These are phyloP conservation scores for Hemichromis elongatus DNA, from an alignment of 2,113 vertebrate genomes.

Conservation along the genomic window DNA sequence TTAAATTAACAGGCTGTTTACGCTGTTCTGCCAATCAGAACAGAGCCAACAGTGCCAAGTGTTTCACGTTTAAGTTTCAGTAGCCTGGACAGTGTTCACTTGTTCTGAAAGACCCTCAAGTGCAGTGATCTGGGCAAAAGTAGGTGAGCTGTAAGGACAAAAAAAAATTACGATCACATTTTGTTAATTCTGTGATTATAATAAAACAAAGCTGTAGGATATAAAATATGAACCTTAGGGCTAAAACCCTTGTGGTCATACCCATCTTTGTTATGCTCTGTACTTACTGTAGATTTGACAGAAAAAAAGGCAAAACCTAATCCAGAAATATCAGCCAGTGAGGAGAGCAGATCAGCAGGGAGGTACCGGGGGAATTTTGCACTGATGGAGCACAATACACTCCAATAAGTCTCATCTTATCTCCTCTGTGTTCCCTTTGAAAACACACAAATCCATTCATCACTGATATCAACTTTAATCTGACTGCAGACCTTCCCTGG, in stretches of 20 bases:
- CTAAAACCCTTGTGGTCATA: background rate
- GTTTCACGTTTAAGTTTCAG: background rate
- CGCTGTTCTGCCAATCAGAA: background rate
- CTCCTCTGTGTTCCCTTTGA: background rate
- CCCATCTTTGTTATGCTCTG: background rate
- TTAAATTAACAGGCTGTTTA: no score
- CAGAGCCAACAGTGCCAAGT: background rate
- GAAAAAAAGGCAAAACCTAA: background rate
- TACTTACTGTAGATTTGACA: background rate
- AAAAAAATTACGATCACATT: background rate
- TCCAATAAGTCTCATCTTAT: background rate
- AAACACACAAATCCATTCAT: background rate
- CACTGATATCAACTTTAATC: background rate
- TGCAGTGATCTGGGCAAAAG: background rate
- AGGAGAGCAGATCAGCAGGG: background rate
- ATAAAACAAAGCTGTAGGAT: background rate
- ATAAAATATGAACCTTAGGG: no score
- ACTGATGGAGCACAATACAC: background rate
- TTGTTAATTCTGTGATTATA: background rate
- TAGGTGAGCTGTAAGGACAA: background rate
- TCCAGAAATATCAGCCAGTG: background rate
- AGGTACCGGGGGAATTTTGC: background rate
- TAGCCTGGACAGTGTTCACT: background rate
- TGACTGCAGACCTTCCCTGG: background rate
- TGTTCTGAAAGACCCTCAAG: background rate